Percentiles rank a stretch among this genome's conserved stretches.
Evolutionary conservation across 2,888 invertebrate genomes (phyloP).

Genomic region (Drosophila pegasa): DNA sequence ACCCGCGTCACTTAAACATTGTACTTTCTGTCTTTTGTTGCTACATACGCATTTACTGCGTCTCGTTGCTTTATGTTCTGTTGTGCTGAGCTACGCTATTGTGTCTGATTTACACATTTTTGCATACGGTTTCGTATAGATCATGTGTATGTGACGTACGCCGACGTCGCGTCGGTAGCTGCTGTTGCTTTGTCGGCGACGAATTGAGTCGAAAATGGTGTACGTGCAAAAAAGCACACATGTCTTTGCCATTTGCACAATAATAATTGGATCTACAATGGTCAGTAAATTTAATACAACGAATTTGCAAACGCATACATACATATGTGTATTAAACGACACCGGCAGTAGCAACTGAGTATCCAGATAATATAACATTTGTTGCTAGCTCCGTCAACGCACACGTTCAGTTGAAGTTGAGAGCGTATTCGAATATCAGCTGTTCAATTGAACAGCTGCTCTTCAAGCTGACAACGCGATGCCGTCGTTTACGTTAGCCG

Average conservation of each 20-base stretch:
- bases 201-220: conserved; percentile 73
- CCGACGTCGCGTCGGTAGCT: conserved; percentile 21
- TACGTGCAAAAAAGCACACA: conserved; percentile 83
- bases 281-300: conserved; percentile 30
- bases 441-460: conserved; percentile 47
- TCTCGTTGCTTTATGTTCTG: conserved; percentile 1
- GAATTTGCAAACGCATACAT: conserved; percentile 19
- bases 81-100: conserved; percentile 12
- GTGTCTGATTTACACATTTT: conserved; percentile 5
- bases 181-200: conserved; percentile 34
- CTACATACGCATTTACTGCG: conserved; percentile 34
- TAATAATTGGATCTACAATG: conserved; percentile 49
- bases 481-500: conserved; percentile 15
- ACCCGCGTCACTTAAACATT: conserved; percentile 1
- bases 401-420: conserved; percentile 33
- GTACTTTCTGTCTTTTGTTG: neutral
- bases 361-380: conserved; percentile 44
- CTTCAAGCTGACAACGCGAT: conserved; percentile 27
- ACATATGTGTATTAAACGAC: conserved; percentile 5
- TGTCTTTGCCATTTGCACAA: conserved; percentile 37
- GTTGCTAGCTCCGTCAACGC: conserved; percentile 15
- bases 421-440: conserved; percentile 38
- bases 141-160: conserved; percentile 22
- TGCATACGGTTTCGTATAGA: conserved; percentile 41
- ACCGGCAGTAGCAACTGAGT: conserved; percentile 3